A percentile compares a stretch with the other conserved stretches of the same genome.
Evolutionary conservation across 2,797 vertebrate genomes (phyloP).

Genomic region (Antennarius maculatus): DNA sequence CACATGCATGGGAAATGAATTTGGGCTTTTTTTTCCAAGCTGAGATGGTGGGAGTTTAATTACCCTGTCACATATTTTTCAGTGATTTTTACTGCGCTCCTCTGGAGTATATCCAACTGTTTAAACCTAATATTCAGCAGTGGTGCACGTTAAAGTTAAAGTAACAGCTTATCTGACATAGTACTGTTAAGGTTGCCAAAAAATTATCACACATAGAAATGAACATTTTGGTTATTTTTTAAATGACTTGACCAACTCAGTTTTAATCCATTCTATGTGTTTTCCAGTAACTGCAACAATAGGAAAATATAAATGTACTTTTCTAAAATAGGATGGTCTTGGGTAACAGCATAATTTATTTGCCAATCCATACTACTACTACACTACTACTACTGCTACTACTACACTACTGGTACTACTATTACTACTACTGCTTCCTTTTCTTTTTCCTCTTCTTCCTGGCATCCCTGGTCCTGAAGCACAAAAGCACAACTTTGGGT

Average conservation of each 20-base stretch:
- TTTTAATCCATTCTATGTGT: neutral
- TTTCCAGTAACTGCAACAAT: conserved; percentile 17
- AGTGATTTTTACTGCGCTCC: conserved; percentile 28
- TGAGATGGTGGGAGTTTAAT: conserved; percentile 52
- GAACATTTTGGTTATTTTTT: conserved; percentile 30
- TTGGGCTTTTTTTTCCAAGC: neutral
- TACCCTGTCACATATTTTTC: conserved; percentile 51
- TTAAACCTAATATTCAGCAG: conserved; percentile 29
- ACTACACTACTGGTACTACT: conserved; percentile 3
- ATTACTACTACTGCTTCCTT: conserved; percentile 15
- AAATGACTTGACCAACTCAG: conserved; percentile 3
- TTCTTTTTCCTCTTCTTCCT: conserved; percentile 18
- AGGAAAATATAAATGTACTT: conserved; percentile 27
- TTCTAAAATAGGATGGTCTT: conserved; percentile 46
- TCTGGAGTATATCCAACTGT: conserved; percentile 36
- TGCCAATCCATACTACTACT: conserved; percentile 42
- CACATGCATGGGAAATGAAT: conserved; percentile 49
- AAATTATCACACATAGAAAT: conserved; percentile 18
- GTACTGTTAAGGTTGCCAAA: neutral
- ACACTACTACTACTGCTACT: neutral
- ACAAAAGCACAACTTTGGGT: conserved; percentile 52
- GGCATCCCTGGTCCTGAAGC: conserved; percentile 52
- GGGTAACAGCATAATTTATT: conserved; percentile 25
- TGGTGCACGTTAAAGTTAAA: conserved; percentile 23
- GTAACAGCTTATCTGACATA: conserved; percentile 1